Base-by-base conservation (phyloP, 2,113 vertebrate genomes). In the Dasypus novemcinctus region DNA sequence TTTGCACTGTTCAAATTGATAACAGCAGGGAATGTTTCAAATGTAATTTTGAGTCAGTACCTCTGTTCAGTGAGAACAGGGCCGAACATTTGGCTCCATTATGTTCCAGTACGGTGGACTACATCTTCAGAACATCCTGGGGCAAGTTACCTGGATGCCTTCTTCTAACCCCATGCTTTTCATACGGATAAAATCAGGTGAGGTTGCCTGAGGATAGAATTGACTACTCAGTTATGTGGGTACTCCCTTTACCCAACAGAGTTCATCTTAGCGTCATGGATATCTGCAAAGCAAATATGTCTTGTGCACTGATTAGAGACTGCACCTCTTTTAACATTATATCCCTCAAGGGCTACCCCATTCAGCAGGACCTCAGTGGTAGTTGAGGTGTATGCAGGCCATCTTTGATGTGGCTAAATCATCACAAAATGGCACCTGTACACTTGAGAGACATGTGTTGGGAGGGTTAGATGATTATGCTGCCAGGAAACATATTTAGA, bases 201-300 rank as follows among this genome's bases (percentile, higher is more conserved):
- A 52, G 43, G 38, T 1, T 41, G 33, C 36, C 27, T 54, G 3
- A 2, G 43, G 4, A 4, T 2, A n/a, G 25, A 8, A 57, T 20
- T 6, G 13, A 23, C 3, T 3, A 52, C 18, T 72, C 38, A 43
- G 17, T 79, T 87, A 2, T 69, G 36, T 49, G 0, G 1, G 15
- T 2, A 0, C 8, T 2, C 0, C 18, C 27, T 64, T 61, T 54
- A 9, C 20, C 6, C 9, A 54, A 2, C 4, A 72, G 10, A 41
- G 57, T 81, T 54, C 69, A 9, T 49, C 11, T 9, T 10, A 79
- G 33, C 15, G n/a, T 64, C 36, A 12, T 12, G 21, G 43, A 46
- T 29, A 2, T 20, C 14, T 63, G 0, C 21, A 75, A 18, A 78
- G 66, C 33, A 74, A 69, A 23, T 75, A 33, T 41, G 63, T n/a